Base-by-base conservation (phyloP, 2,797 vertebrate species). In the Poecilia wingei region DNA sequence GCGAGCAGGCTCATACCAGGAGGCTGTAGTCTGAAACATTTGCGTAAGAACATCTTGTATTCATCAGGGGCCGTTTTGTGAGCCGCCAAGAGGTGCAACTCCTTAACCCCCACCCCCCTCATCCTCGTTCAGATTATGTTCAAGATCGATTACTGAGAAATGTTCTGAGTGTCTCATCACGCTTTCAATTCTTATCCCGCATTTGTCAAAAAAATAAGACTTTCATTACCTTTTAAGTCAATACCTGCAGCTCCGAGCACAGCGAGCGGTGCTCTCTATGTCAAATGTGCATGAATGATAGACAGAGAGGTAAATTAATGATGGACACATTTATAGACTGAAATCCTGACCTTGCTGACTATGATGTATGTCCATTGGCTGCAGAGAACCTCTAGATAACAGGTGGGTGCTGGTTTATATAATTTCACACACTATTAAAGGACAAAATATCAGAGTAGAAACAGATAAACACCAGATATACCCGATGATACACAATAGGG, bases 291-390 rank as follows among this genome's bases (percentile, higher is more conserved):
- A 77, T 88, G 85, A 95, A 86, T 89, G 85, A 87, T 89, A 78
- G 91, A 80, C 86, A 75, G 78, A 77, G 81, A 83, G 75, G 90
- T 93, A 92, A 95, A 95, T 94, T 92, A 95, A 88, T 89, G 88
- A 94, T 84, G 81, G 91, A 91, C 90, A 92, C 88, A 84, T 94
- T 94, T 94, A 95, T 91, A 87, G 92, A 89, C 85, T 78, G 61
- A 47, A 81, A 83, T 83, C 77, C 80, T 92, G 89, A 94, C 93
- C 92, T 91, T 90, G 75, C 77, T 85, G 84, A 90, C 85, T 81
- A 69, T 95, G 93, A 95, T 92, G 76, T 87, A 95, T 93, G 88
- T 75, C 72, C 87, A 88, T 71, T 91, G 84, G 92, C 92, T 87
- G 66, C 77, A 51, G 80, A 75, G 46, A 82, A 77, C 83, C 82